Evolutionary conservation across 2,888 invertebrate genomes (phyloP).

Genomic region (Aphelenchoides bicaudatus): DNA sequence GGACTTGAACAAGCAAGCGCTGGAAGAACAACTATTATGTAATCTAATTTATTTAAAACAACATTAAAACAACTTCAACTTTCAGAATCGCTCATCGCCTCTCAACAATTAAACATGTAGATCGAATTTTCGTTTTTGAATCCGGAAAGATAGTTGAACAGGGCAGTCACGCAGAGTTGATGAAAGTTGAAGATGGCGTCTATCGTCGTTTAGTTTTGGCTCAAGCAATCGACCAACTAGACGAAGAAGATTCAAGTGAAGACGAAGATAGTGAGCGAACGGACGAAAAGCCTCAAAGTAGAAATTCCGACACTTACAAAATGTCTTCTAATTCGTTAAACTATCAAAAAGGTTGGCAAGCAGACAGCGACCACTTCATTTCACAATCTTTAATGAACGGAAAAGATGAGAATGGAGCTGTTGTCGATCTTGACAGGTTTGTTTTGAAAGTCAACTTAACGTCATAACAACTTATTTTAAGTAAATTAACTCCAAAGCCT

Average conservation of each 20-base stretch:
- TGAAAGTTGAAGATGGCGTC: slow-evolving; percentile 67
- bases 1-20: slow-evolving; percentile 66
- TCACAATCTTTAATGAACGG: too few species aligned
- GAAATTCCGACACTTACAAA: too few species aligned
- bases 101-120: slow-evolving; percentile 64
- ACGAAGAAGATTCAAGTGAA: not conserved
- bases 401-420: too few species aligned
- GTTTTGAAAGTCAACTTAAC: too few species aligned
- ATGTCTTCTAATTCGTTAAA: too few species aligned
- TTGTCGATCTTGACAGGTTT: too few species aligned
- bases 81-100: slow-evolving; percentile 64
- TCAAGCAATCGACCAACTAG: slow-evolving; percentile 36
- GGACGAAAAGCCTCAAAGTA: too few species aligned
- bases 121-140: slow-evolving; percentile 63
- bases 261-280: slow-evolving; percentile 39
- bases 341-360: too few species aligned
- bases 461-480: too few species aligned
- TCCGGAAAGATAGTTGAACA: slow-evolving; percentile 66
- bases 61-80: slow-evolving; percentile 60
- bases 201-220: slow-evolving; percentile 67
- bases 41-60: slow-evolving; percentile 59
- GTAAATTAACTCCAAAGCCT: too few species aligned
- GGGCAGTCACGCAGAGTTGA: slow-evolving; percentile 71
- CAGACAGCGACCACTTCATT: too few species aligned
- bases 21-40: slow-evolving; percentile 67